Evolutionary conservation across 2,113 vertebrate genomes (phyloP).

Genomic region (Menura novaehollandiae): DNA sequence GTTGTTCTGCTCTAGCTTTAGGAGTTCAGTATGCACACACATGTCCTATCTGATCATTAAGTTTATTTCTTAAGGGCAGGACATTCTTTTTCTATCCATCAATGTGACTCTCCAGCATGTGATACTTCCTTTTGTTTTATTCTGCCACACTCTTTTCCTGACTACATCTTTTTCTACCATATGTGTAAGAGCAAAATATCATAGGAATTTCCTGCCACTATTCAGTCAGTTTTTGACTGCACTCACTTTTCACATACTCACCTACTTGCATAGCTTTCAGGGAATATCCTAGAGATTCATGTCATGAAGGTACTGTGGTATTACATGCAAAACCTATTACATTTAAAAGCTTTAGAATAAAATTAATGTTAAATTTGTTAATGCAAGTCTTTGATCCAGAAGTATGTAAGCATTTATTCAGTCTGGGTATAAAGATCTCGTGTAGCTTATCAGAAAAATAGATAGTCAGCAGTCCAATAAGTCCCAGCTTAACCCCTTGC

Average conservation of each 20-base stretch:
- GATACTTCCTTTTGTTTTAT: background rate
- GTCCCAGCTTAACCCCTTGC: background rate
- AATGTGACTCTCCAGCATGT: background rate
- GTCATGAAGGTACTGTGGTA: background rate
- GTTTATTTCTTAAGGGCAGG: background rate
- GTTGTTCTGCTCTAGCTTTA: background rate
- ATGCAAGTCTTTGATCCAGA: background rate
- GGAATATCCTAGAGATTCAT: background rate
- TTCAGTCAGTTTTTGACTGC: background rate
- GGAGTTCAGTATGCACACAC: background rate
- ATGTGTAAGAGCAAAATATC: background rate
- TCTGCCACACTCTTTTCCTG: background rate
- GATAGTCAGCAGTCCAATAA: background rate
- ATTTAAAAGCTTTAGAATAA: background rate
- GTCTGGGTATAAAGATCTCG: background rate
- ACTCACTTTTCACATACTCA: background rate
- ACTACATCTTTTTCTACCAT: background rate
- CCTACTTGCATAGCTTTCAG: background rate
- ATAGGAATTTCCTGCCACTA: background rate
- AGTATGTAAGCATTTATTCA: background rate
- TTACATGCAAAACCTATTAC: background rate
- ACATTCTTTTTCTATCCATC: background rate
- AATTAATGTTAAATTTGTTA: background rate
- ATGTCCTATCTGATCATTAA: background rate
- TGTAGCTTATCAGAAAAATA: background rate